Evolutionary conservation across 2,113 vertebrate species (phyloP).

Genomic region (Malurus cyaneus): DNA sequence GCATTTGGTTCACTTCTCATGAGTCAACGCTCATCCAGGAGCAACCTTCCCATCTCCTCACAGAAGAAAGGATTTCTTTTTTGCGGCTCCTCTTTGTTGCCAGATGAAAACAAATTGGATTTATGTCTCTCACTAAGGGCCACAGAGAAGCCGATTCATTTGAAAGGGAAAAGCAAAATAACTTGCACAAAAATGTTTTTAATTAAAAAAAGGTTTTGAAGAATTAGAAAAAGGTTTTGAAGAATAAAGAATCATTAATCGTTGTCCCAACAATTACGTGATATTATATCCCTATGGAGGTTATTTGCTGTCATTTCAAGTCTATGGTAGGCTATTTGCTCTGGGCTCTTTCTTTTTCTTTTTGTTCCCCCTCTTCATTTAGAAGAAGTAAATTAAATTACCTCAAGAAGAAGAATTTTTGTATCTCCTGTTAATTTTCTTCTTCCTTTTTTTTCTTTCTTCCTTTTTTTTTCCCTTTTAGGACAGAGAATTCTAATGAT

Average conservation of each 20-base stretch:
- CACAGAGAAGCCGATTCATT: background rate
- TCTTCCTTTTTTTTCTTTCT: background rate
- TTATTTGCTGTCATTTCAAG: constrained; percentile 3
- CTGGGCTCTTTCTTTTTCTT: background rate
- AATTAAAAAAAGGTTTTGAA: constrained; percentile 41
- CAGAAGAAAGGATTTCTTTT: background rate
- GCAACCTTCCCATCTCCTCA: background rate
- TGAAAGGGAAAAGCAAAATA: background rate
- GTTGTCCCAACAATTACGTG: background rate
- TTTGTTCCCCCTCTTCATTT: background rate
- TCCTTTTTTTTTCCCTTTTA: background rate
- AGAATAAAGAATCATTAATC: constrained; percentile 7
- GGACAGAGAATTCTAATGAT: background rate
- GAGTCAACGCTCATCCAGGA: background rate
- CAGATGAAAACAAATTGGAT: background rate
- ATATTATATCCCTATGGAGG: background rate
- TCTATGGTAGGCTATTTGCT: constrained; percentile 7
- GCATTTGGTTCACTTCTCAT: background rate
- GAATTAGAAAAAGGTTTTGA: constrained; percentile 20
- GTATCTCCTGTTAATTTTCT: constrained; percentile 50
- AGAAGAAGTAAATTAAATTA: constrained; percentile 19
- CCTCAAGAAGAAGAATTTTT: constrained; percentile 29
- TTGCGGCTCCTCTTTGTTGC: background rate
- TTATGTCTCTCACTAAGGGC: background rate
- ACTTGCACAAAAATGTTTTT: background rate